Evolutionary conservation across 1,140 invertebrate species (phyloP), one percentile per base, ranked within the genome.

Genomic region (Penaeus japonicus): DNA sequence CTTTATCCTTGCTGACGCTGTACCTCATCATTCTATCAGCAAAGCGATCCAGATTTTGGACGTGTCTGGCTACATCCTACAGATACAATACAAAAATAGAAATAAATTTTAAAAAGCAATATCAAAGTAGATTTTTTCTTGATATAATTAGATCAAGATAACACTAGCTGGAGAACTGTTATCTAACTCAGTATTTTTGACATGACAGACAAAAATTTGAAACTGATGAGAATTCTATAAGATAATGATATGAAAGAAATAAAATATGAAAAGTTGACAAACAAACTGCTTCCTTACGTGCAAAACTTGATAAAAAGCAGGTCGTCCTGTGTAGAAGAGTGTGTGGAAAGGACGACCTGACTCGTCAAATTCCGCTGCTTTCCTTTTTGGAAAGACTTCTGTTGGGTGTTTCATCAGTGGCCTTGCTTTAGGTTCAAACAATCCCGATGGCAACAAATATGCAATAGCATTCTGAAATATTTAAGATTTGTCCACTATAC

Each of bases 381-480:
- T 97, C 86, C 94, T 94, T 47, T 94, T 93, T n/a, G 97, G 96
- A 93, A 96, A 97, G 32, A 98, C 93, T 93, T 97, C 95, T 91
- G 95, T 94, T 47, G 98, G 97, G 47, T 96, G 95, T 91, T 95
- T 96, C 96, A 99, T 96, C 1, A 96, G 92, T 0, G 98, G 98
- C 79, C 96, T 93, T 5, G 98, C 97, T 91, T 93, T 94, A 91
- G 94, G 95, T 59, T 97, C 96, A 93, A 94, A 97, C 77, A 99
- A 92, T 7, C 97, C 97, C 87, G 97, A 98, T 30, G 98, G 98
- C 91, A 99, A 96, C 22, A 99, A 93, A 93, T 99, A 99, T 90
- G 95, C 93, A 91, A 99, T 97, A 27, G 98, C 95, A 92, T 94
- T 94, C 96, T 98, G 92, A 79, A 94, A 93, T 89, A 89, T 87